Base-by-base conservation (phyloP, 2,888 invertebrate genomes). In the Stenchaetothrips biformis region DNA sequence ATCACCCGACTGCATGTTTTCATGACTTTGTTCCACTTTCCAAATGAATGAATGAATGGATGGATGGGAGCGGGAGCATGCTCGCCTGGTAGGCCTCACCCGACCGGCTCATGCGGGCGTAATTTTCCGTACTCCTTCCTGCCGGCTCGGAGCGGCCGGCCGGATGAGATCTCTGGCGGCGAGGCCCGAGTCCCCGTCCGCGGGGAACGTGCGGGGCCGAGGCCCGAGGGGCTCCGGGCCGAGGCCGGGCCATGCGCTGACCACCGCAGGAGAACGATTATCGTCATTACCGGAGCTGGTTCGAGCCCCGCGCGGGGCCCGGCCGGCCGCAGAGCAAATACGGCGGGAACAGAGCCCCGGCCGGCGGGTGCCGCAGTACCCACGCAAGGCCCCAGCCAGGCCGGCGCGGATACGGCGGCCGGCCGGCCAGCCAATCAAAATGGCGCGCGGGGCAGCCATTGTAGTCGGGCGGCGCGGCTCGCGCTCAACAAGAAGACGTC, bases 321-420 rank as follows among this genome's bases (percentile, higher is more conserved):
- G 59, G 59, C 59, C 59, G 59, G 59, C 21, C 67, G 25, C 67
- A 74, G 67, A 74, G 67, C 67, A 74, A 74, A 74, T 74, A 74
- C 67, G 53, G 13, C 53, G 53, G 53, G 53, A 37, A 37, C 37
- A 37, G 37, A 37, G 37, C 37, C 37, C 37, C 37, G 37, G 37
- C 37, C 37, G 37, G 37, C 37, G 37, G 37, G 37, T 4, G 37
- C 37, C 37, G 37, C 37, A 37, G 37, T 37, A 37, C 37, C 37
- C 37, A 37, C 37, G 37, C 37, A 37, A 2, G 2, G 4, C 37
- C 37, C 2, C 37, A 4, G 37, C 37, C 37, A 4, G 37, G 37
- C 37, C 37, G 37, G 37, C 37, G 37, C 37, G 37, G 37, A 37
- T 37, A 37, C 37, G 37, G n/a, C n/a, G n/a, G n/a, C n/a, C n/a